Percentiles rank a stretch among this genome's conserved stretches.
Conservation (phyloP, 2,797 vertebrate genomes). For the Synaphobranchus kaupii region DNA sequence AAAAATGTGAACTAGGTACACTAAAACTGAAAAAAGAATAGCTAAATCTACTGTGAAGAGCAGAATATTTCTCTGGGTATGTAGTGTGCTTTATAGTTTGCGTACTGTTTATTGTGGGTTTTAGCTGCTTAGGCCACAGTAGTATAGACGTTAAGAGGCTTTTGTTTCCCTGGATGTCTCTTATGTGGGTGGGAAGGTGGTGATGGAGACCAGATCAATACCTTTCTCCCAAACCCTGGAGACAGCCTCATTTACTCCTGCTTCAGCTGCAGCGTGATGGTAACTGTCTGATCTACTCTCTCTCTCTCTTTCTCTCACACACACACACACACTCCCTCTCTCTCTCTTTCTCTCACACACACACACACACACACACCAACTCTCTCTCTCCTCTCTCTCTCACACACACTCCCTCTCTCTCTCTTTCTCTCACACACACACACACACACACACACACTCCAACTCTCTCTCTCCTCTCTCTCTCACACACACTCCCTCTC, state of each 20-base stretch:
- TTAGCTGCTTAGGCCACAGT: neutral
- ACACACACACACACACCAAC: slow-evolving; percentile 4
- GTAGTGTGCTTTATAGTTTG: neutral
- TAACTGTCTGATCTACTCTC: neutral
- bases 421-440: neutral
- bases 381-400: slow-evolving; percentile 12
- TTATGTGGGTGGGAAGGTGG: neutral
- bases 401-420: neutral
- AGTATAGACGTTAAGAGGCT: neutral
- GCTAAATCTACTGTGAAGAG: neutral
- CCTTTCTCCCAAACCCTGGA: slow-evolving; percentile 21
- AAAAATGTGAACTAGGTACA: neutral
- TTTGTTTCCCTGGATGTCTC: neutral
- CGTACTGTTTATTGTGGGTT: neutral
- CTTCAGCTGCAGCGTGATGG: neutral
- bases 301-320: too few species aligned
- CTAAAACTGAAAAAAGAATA: neutral
- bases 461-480: neutral
- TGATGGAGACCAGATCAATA: slow-evolving; percentile 20
- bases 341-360: too few species aligned
- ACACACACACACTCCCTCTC: neutral
- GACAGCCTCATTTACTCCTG: slow-evolving; percentile 19
- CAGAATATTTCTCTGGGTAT: neutral
- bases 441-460: slow-evolving; percentile 5
- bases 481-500: slow-evolving; percentile 11